Conservation (phyloP, 2,113 vertebrate species). For the Chaetodon auriga region DNA sequence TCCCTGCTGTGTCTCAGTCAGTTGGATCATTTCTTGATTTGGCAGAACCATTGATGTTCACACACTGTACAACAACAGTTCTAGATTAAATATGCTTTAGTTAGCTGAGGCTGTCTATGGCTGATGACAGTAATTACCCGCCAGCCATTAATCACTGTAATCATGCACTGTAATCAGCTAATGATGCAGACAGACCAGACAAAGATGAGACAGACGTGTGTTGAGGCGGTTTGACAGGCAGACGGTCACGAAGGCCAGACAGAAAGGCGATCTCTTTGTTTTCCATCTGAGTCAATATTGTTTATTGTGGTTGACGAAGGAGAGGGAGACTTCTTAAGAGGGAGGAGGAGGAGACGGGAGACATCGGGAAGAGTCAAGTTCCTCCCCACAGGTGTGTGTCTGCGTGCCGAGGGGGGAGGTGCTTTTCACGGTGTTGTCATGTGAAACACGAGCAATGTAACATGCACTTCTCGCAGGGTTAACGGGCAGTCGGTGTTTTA, state of each 20-base stretch:
- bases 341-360: conserved; percentile 38
- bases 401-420: no score
- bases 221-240: neutral
- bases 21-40: neutral
- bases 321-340: conserved; percentile 2
- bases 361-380: conserved; percentile 45
- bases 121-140: neutral
- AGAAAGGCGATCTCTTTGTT: conserved; percentile 45
- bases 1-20: neutral
- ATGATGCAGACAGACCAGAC: conserved; percentile 3
- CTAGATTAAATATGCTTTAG: neutral
- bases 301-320: conserved; percentile 47
- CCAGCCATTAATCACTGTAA: neutral
- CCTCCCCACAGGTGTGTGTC: conserved; percentile 27
- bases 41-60: neutral
- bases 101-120: neutral
- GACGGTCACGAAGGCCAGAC: conserved; percentile 34
- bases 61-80: neutral
- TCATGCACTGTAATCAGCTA: neutral
- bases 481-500: neutral
- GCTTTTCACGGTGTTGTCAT: neutral
- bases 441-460: conserved; percentile 22
- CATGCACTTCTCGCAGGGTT: neutral
- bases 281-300: conserved; percentile 33
- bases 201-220: neutral